Conservation (phyloP, 2,113 vertebrate genomes). For the Hipposideros armiger region DNA sequence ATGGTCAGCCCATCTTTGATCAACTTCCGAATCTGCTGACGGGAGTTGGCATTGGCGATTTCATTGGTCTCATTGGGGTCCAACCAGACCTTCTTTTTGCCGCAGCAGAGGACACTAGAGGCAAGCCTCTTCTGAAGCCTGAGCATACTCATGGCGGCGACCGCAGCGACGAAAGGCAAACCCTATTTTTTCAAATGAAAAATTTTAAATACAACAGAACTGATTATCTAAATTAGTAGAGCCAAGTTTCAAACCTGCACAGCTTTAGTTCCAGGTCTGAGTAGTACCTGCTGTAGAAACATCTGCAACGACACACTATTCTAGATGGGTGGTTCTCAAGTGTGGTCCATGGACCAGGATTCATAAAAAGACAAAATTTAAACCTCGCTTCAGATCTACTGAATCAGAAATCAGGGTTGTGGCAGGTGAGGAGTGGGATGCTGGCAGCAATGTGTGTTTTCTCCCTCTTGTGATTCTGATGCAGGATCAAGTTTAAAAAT, state of each 20-base stretch:
- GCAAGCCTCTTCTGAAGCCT: too few relatives aligned
- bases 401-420: background rate
- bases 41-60: too few relatives aligned
- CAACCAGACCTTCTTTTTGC: too few relatives aligned
- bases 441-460: background rate
- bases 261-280: background rate
- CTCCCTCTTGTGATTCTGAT: background rate
- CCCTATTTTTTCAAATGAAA: too few relatives aligned
- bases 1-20: too few relatives aligned
- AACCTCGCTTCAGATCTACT: background rate
- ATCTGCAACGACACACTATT: background rate
- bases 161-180: too few relatives aligned
- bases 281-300: too few relatives aligned
- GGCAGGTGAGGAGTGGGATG: too few relatives aligned
- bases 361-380: background rate
- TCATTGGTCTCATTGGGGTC: too few relatives aligned
- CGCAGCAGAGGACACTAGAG: too few relatives aligned
- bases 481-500: background rate
- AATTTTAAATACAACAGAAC: background rate
- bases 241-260: background rate
- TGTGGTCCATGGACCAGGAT: background rate
- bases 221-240: background rate
- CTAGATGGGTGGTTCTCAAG: fast-evolving
- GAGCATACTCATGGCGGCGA: too few relatives aligned
- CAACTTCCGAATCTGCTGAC: too few relatives aligned